Evolutionary conservation across 2,113 vertebrate species (phyloP), one percentile per base, ranked within the genome.

Genomic region (Numenius arquata): DNA sequence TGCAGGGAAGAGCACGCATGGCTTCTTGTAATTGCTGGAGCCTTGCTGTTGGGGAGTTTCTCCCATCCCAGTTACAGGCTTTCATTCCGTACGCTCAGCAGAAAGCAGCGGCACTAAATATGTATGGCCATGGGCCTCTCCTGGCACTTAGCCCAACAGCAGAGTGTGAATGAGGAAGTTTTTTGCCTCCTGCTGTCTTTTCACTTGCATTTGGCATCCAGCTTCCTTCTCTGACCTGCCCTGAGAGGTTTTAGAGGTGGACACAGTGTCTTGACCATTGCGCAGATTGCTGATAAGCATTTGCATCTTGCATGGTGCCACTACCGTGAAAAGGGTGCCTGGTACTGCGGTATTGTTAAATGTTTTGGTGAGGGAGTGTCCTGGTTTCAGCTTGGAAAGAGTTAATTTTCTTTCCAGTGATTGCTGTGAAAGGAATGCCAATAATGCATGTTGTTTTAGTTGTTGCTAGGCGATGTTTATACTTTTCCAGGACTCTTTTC

Each of bases 21-120:
- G 0, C 23, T 30, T 5, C 56, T 30, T 0, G 0, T 36, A 10
- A 8, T 53, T 27, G 9, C 52, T 10, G 30, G 30, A 38, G 27
- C 21, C 16, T 53, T 11, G 15, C 38, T 2, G 12, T 5, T 3
- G 32, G 16, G 16, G 29, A 11, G 0, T 43, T 71, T 34, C 8
- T 47, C 15, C 21, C 34, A 3, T 12, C 50, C 45, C 26, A 0
- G 8, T 72, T 11, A 30, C n/a, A 17, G 48, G 12, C 27, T 74
- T 38, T 36, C 21, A 66, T 22, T 21, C 63, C 6, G 5, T 66
- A 14, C 14, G 6, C 63, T 45, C 29, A 22, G 63, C 41, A 66
- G 30, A 43, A 43, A 32, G 27, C 63, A 32, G 19, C 2, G 6
- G 40, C 14, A 13, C 40, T 30, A 66, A 32, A 43, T 66, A 32